Conservation (phyloP, 1,140 invertebrate genomes). For the Euwallacea similis region DNA sequence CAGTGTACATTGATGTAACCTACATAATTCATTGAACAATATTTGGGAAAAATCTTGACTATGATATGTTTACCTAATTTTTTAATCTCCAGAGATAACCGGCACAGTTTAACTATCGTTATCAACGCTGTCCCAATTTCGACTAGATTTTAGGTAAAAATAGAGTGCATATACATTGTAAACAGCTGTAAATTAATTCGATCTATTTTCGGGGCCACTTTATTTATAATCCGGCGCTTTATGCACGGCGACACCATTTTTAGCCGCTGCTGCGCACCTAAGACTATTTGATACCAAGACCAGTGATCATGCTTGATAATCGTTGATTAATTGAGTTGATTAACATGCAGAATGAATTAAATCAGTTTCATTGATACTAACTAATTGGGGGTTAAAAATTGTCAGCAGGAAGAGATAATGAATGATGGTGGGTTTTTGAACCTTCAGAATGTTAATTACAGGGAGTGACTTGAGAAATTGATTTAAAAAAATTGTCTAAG, state of each 20-base stretch:
- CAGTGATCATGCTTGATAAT: neutral
- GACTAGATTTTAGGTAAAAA: conserved; percentile 23
- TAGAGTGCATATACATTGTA: conserved; percentile 24
- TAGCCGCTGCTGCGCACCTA: neutral
- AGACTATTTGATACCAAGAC: neutral
- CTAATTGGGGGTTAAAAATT: too few relatives aligned
- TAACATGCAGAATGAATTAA: neutral
- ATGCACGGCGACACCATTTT: conserved; percentile 10
- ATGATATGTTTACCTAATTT: neutral
- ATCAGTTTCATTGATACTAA: neutral
- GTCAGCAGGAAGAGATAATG: too few relatives aligned
- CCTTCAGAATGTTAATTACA: too few relatives aligned
- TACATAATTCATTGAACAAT: too few relatives aligned
- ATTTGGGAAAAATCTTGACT: too few relatives aligned
- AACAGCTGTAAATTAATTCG: conserved; percentile 29
- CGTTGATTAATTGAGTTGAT: neutral
- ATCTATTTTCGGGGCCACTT: conserved; percentile 18
- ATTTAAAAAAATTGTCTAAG: too few relatives aligned
- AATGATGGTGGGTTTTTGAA: too few relatives aligned
- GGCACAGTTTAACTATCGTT: conserved; percentile 11
- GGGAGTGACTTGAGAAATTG: too few relatives aligned
- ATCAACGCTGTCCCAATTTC: conserved; percentile 22
- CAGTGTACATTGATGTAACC: too few relatives aligned
- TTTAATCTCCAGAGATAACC: conserved; percentile 14
- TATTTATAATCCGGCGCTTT: conserved; percentile 11